A percentile compares a stretch with the other conserved stretches of the same genome.
Conservation (phyloP, 2,888 invertebrate species). For the Rhorus exstirpatorius region DNA sequence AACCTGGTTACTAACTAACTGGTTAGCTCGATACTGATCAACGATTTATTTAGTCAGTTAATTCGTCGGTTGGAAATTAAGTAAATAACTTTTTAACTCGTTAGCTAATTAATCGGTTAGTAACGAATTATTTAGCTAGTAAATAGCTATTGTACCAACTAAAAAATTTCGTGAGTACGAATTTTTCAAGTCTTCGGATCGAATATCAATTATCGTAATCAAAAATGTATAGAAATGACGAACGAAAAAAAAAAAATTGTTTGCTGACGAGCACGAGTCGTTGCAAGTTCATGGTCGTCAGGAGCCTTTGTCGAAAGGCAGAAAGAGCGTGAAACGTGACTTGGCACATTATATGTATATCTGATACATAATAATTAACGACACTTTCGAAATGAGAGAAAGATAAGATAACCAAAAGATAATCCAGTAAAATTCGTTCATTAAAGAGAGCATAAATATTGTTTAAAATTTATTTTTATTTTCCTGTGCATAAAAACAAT, state of each 20-base stretch:
- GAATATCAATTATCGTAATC: neutral
- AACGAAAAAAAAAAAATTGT: constrained; percentile 2
- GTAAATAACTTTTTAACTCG: too few relatives aligned
- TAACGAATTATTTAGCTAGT: too few relatives aligned
- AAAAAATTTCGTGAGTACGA: too few relatives aligned
- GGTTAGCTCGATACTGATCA: too few relatives aligned
- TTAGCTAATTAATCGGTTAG: too few relatives aligned
- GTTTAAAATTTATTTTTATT: too few relatives aligned
- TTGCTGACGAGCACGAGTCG: neutral
- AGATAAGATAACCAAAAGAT: neutral
- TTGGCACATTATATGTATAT: constrained; percentile 6
- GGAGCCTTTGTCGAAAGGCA: constrained; percentile 7
- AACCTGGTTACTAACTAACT: too few relatives aligned
- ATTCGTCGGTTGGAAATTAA: too few relatives aligned
- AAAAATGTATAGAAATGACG: neutral
- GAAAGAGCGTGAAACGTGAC: constrained; percentile 41
- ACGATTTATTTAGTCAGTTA: too few relatives aligned
- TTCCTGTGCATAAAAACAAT: too few relatives aligned
- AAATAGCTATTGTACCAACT: too few relatives aligned
- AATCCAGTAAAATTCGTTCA: neutral
- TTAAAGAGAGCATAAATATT: too few relatives aligned
- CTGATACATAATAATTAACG: constrained; percentile 13
- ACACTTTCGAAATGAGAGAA: neutral
- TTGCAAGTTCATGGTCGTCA: constrained; percentile 23
- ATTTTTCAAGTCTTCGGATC: neutral